Evolutionary conservation across 1,140 invertebrate genomes (phyloP), one percentile per base, ranked within the genome.

Genomic region (Drosophila yakuba): DNA sequence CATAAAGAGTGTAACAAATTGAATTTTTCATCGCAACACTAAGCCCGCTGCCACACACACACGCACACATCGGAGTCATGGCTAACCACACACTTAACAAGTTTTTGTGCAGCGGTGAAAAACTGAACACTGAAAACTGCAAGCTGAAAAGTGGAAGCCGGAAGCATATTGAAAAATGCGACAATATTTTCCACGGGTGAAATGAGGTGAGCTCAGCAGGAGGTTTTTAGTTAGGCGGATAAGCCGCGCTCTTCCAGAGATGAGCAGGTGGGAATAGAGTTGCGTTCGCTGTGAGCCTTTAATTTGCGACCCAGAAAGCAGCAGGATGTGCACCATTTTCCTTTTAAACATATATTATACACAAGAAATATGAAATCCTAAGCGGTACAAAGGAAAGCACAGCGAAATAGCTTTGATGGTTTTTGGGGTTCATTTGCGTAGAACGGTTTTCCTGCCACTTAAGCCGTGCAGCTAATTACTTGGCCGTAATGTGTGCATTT

Each of bases 1-100:
- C 80, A 83, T 88, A 88, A 88, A 88, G 84, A 78, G 76, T 80
- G 63, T 74, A 83, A 88, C 83, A 88, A 88, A 88, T 88, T 88
- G 84, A 88, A 88, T 88, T 89, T 88, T 69, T 82, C 79, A 78
- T 74, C 64, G 43, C 47, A 39, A 52, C 77, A 69, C 25, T 63
- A 47, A 56, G 43, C 51, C 36, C 44, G 54, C 58, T 54, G 11
- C 12, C 11, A 12, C 38, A 39, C 38, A 39, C 12, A 38, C n/a
- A 23, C 54, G 44, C 17, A 48, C 45, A 23, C 25, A 52, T 36
- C 52, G 38, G 38, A 41, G 35, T 41, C 36, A 56, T 36, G 55
- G 57, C 62, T 76, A 83, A 88, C 83, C 83, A 67, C 69, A 88
- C 83, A 85, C 82, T 86, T 86, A 86, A 83, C 82, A 86, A 86